phyloP scores from a whole-genome alignment of 2,113 vertebrate species.

The Sylvilagus bachmani region DNA sequence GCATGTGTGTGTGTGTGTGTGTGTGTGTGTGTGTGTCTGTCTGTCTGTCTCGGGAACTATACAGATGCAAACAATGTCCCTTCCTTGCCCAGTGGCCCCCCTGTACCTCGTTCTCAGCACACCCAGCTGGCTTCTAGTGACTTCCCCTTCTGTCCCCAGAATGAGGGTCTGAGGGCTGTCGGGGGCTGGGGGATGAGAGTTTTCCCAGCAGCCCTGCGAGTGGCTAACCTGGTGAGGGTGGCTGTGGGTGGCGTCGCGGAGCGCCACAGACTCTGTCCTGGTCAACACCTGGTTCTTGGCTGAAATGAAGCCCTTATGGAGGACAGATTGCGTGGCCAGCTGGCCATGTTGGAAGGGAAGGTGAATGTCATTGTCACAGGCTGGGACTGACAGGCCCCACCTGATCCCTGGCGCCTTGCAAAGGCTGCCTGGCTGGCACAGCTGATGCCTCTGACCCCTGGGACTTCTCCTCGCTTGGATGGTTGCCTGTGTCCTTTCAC shows the following conservation, averaged over 20 bases:
- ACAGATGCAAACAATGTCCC: not conserved
- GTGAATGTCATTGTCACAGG: not conserved
- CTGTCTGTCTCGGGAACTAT: not conserved
- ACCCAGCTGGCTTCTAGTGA: not conserved
- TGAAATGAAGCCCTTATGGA: not conserved
- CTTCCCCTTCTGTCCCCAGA: not conserved
- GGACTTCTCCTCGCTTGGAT: not conserved
- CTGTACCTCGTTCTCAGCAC: not conserved
- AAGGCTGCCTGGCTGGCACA: not conserved
- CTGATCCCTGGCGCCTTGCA: not conserved
- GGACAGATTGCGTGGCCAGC: not conserved
- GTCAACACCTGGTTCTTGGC: not conserved
- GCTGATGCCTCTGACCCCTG: not conserved
- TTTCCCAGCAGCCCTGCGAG: not conserved
- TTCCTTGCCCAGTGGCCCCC: not conserved
- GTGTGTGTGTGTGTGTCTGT: too few relatives aligned
- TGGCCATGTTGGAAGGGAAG: not conserved
- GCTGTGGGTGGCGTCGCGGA: not conserved
- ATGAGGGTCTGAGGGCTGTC: not conserved
- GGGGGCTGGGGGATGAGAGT: not conserved
- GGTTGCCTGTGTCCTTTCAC: not conserved
- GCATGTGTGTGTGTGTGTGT: too few relatives aligned
- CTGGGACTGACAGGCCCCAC: accelerated
- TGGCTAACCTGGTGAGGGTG: not conserved
- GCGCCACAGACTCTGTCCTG: not conserved